These are phyloP conservation scores for Lepetodrilus schrolli DNA, from an alignment of 2,888 invertebrate genomes.

Conservation along the genomic window DNA sequence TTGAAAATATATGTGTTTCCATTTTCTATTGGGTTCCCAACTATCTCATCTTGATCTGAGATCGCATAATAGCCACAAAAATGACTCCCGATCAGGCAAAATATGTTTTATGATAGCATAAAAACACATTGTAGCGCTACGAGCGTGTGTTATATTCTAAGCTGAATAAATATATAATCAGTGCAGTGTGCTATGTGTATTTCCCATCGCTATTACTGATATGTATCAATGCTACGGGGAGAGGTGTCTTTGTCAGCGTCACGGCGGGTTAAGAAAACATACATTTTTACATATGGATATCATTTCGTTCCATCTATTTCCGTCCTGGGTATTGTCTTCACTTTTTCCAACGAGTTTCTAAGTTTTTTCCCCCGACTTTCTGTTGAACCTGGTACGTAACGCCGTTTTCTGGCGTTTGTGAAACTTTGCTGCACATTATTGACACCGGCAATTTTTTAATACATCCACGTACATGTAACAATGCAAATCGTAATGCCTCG, in stretches of 20 bases:
- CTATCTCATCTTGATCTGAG: not conserved
- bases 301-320: slow-evolving; percentile 12
- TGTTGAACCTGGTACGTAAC: too few relatives aligned
- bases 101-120: not conserved
- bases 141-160: not conserved
- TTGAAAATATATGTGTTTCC: not conserved
- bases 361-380: too few relatives aligned
- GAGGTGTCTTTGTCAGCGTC: slow-evolving; percentile 16
- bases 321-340: slow-evolving; percentile 17
- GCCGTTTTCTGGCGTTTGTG: too few relatives aligned
- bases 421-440: too few relatives aligned
- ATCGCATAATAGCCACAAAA: not conserved
- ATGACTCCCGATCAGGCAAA: not conserved
- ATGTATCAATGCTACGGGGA: not conserved
- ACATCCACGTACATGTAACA: too few relatives aligned
- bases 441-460: too few relatives aligned
- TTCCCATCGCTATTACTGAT: not conserved
- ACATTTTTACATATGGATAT: slow-evolving; percentile 23
- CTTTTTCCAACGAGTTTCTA: not conserved
- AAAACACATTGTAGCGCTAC: not conserved
- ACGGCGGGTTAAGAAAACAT: slow-evolving; percentile 23
- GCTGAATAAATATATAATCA: slow-evolving; percentile 13
- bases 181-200: slow-evolving; percentile 5
- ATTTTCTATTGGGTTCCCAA: not conserved
- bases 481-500: too few relatives aligned